Base-by-base conservation (phyloP, 2,113 vertebrate genomes). In the Crotalus horridus region DNA sequence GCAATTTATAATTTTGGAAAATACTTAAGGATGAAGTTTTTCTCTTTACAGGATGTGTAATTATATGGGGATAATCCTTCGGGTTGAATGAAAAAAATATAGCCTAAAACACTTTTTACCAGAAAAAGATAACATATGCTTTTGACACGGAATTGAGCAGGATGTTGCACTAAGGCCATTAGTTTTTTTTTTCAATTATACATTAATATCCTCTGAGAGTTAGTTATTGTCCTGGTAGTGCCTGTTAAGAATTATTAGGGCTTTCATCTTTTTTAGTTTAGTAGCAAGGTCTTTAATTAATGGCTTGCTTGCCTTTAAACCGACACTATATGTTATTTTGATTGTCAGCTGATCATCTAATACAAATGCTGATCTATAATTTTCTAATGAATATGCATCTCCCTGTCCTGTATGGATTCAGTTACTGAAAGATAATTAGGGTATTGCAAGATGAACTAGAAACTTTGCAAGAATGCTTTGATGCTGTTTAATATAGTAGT, bases 341-440 rank as follows among this genome's bases (percentile, higher is more conserved):
- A 94, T 96, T 96, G 86, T 96, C 94, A 96, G 91, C 88, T 93
- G 96, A 91, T 94, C 96, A 96, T 93, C 85, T 15, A 43, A 96
- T 95, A 97, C 92, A 97, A 97, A 97, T 95, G 94, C 89, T 89
- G 94, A 93, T 96, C 96, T 33, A 93, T 96, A 97, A 96, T 97
- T 97, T 95, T 96, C 94, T 91, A 97, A 97, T 96, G 97, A 97
- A 96, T 96, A 94, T 91, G 97, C 94, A 96, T 92, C 96, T 90
- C 94, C 91, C 93, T 88, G 92, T 96, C 89, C 94, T 94, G 90
- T 95, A 94, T 96, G 95, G 94, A 93, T 97, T 94, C 91, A 94
- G 95, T 96, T 94, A 56, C 86, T 96, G 96, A 95, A 96, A 96
- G 89, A n/a, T 96, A 97, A 95, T 96, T 96, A 95, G 93, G 92